Percentiles rank a stretch among this genome's conserved stretches.
phyloP scores from a whole-genome alignment of 2,888 invertebrate species.

The Leucoptera coffeella region DNA sequence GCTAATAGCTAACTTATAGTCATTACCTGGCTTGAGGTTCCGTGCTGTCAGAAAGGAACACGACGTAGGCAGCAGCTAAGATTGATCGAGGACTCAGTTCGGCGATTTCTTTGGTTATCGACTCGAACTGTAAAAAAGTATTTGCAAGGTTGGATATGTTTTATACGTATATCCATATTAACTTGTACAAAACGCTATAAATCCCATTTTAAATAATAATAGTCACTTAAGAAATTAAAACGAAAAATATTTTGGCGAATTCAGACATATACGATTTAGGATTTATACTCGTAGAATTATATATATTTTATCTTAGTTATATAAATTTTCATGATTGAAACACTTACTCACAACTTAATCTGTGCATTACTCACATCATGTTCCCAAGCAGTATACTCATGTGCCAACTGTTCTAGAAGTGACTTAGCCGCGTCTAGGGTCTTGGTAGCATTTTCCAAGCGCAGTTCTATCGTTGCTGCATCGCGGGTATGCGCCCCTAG shows the following conservation, averaged over 20 bases:
- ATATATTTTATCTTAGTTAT: too few relatives aligned
- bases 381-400: conserved; percentile 87
- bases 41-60: conserved; percentile 64
- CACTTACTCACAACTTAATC: too few relatives aligned
- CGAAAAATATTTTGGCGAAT: too few relatives aligned
- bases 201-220: too few relatives aligned
- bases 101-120: conserved; percentile 56
- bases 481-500: conserved; percentile 86
- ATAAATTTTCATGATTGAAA: too few relatives aligned
- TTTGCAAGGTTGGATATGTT: too few relatives aligned
- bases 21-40: conserved; percentile 61
- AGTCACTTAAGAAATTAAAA: too few relatives aligned
- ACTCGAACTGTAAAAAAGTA: conserved; percentile 42
- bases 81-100: conserved; percentile 61
- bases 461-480: conserved; percentile 86
- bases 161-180: too few relatives aligned
- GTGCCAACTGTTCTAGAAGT: conserved; percentile 79
- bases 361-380: conserved; percentile 27
- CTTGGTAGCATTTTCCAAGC: conserved; percentile 67
- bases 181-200: too few relatives aligned
- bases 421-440: conserved; percentile 74
- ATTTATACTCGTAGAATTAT: too few relatives aligned
- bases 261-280: too few relatives aligned
- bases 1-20: too few relatives aligned
- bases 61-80: conserved; percentile 71